Conservation (phyloP, 2,888 invertebrate species). For the Abrostola tripartita region DNA sequence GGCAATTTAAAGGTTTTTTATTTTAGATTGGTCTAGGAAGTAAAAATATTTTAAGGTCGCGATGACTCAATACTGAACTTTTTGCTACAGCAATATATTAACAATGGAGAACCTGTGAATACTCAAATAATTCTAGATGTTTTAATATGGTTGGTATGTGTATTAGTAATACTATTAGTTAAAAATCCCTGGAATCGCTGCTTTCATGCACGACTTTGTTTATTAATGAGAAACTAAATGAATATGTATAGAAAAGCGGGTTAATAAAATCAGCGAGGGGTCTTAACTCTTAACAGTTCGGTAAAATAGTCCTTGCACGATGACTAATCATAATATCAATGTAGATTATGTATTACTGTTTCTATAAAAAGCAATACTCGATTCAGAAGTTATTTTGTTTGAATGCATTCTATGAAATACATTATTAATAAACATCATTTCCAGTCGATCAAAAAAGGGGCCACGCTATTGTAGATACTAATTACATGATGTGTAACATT, state of each 20-base stretch:
- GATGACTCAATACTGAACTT: constrained; percentile 47
- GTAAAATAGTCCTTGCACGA: constrained; percentile 47
- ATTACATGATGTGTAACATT: constrained; percentile 66
- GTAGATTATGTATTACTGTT: constrained; percentile 3
- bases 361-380: constrained; percentile 9
- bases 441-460: constrained; percentile 53
- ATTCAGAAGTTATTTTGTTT: constrained; percentile 16
- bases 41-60: constrained; percentile 50
- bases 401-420: constrained; percentile 14
- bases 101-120: constrained; percentile 39
- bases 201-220: constrained; percentile 79
- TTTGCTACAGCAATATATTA: constrained; percentile 32
- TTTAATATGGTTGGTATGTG: constrained; percentile 45
- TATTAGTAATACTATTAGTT: constrained; percentile 57
- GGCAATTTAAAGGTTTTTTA: constrained; percentile 43
- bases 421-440: constrained; percentile 25
- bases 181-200: constrained; percentile 68
- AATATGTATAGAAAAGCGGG: constrained; percentile 69
- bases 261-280: constrained; percentile 67
- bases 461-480: constrained; percentile 63
- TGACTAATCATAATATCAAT: constrained; percentile 37
- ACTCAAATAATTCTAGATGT: constrained; percentile 39
- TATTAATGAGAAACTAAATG: constrained; percentile 73
- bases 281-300: constrained; percentile 61
- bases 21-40: constrained; percentile 53